Evolutionary conservation across 2,113 vertebrate species (phyloP).

Genomic region (Eurystomus gularis): DNA sequence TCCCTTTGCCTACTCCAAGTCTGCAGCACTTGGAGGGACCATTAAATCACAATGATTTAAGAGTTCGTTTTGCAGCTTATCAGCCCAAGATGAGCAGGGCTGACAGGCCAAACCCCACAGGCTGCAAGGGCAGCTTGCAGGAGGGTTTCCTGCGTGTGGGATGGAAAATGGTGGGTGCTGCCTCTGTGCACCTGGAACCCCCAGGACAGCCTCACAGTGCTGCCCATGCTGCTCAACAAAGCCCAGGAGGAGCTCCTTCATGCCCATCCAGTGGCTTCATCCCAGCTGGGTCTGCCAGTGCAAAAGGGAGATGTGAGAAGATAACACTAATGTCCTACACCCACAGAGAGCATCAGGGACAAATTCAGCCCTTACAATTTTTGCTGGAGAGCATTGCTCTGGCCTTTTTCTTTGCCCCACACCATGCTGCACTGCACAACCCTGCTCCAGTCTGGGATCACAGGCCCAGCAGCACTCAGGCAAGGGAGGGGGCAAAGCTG

Average conservation of each 20-base stretch:
- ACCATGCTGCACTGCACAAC: accelerated
- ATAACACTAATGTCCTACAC: no score
- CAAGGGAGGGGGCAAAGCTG: neutral
- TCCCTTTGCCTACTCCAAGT: neutral
- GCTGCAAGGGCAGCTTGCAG: neutral
- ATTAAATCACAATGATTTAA: neutral
- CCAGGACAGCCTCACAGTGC: accelerated
- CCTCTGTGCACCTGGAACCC: neutral
- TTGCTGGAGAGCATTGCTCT: neutral
- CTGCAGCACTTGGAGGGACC: neutral
- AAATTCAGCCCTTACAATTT: neutral
- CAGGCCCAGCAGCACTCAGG: neutral
- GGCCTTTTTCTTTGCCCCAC: neutral
- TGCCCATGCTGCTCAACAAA: neutral
- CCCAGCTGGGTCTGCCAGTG: neutral
- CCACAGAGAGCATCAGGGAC: accelerated
- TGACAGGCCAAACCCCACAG: neutral
- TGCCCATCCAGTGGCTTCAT: accelerated
- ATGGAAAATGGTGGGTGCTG: neutral
- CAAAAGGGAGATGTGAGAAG: neutral
- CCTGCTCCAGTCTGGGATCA: neutral
- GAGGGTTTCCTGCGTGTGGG: accelerated
- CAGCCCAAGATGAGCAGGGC: accelerated
- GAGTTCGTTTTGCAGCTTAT: neutral
- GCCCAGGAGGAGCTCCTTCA: neutral